Evolutionary conservation across 2,888 invertebrate species (phyloP).

Genomic region (Diarsia rubi): DNA sequence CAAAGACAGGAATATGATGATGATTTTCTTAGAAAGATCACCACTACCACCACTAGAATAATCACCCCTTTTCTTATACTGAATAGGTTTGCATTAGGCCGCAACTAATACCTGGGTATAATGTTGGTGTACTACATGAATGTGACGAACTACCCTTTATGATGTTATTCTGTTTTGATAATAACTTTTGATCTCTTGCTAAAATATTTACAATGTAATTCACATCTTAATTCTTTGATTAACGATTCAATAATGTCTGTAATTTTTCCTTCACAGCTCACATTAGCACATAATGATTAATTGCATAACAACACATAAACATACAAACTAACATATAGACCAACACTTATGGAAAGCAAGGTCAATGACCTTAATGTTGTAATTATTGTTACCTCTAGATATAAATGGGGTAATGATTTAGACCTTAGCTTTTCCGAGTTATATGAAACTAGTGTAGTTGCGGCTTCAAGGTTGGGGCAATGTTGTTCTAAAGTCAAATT

Average conservation of each 20-base stretch:
- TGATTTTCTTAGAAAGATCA: background rate
- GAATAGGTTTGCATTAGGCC: too few species aligned
- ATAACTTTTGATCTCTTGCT: too few species aligned
- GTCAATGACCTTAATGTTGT: conserved; percentile 56
- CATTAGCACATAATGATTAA: conserved; percentile 37
- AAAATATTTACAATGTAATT: background rate
- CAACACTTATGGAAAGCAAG: conserved; percentile 65
- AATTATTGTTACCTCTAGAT: conserved; percentile 61
- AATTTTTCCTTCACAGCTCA: conserved; percentile 8
- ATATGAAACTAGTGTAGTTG: conserved; percentile 33
- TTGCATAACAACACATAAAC: conserved; percentile 31
- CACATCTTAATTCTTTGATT: background rate
- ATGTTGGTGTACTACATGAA: too few species aligned
- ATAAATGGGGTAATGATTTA: conserved; percentile 60
- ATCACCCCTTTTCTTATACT: too few species aligned
- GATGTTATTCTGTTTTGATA: too few species aligned
- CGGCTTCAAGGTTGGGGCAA: conserved; percentile 35
- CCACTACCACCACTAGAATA: too few species aligned
- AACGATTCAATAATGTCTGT: background rate
- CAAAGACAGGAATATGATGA: background rate
- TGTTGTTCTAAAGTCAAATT: conserved; percentile 20
- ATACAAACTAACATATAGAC: conserved; percentile 27
- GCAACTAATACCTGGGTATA: too few species aligned
- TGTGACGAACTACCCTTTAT: too few species aligned
- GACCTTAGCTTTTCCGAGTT: conserved; percentile 62